Conservation (phyloP, 2,888 invertebrate species). For the Mongoloraphidia duomilia region DNA sequence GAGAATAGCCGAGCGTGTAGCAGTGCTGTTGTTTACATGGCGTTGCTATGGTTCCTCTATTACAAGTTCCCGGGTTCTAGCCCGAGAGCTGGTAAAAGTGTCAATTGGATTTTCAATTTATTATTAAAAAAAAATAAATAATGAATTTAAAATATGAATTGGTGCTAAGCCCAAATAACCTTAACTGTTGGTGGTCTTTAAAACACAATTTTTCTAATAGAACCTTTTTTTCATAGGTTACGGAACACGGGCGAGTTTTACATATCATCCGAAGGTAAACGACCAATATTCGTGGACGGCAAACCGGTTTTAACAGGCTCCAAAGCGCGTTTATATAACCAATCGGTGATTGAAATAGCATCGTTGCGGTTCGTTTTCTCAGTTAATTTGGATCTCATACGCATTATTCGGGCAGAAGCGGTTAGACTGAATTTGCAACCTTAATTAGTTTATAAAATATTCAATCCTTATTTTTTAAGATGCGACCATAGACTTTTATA, state of each 20-base stretch:
- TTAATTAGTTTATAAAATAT: constrained; percentile 12
- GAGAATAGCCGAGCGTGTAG: no score
- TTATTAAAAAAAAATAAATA: no score
- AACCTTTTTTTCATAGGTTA: constrained; percentile 34
- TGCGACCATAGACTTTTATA: not conserved
- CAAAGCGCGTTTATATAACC: constrained; percentile 82
- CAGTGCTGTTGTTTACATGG: no score
- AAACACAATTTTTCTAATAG: no score
- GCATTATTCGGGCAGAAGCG: constrained; percentile 77
- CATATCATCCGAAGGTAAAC: constrained; percentile 85
- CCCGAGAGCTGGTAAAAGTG: no score
- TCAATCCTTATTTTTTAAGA: not conserved
- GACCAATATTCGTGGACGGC: constrained; percentile 90
- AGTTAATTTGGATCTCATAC: constrained; percentile 83
- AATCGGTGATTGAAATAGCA: constrained; percentile 89
- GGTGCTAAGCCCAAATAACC: no score
- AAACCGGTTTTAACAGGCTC: constrained; percentile 76
- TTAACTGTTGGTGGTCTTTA: no score
- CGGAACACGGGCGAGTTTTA: constrained; percentile 91
- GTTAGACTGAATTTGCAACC: constrained; percentile 55
- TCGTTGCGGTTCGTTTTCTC: constrained; percentile 85
- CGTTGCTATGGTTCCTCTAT: no score
- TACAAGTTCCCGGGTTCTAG: no score
- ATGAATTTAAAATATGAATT: no score
- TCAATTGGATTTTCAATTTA: no score